Evolutionary conservation across 1,140 invertebrate species (phyloP).

Genomic region (Ctenoplectra terminalis): DNA sequence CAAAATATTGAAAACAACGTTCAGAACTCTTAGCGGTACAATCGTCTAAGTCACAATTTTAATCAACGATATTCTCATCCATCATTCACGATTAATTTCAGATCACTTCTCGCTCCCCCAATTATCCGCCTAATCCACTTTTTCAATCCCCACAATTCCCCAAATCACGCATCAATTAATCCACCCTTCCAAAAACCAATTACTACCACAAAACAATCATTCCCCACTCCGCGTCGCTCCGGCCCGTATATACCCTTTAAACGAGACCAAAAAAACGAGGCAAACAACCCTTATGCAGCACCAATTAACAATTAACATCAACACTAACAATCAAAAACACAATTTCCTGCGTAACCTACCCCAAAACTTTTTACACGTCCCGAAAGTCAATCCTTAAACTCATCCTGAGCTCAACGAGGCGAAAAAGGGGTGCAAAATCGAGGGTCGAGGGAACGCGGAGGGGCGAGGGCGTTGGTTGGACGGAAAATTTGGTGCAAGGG

Average conservation of each 20-base stretch:
- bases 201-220: neutral
- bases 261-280: neutral
- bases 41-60: no score
- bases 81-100: no score
- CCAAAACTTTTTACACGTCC: neutral
- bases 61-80: no score
- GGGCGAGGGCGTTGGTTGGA: neutral
- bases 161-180: neutral
- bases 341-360: slow-evolving; percentile 13
- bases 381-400: slow-evolving; percentile 7
- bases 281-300: neutral
- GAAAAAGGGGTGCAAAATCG: neutral
- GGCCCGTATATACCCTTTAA: neutral
- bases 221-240: neutral
- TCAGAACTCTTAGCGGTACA: no score
- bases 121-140: no score
- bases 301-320: slow-evolving; percentile 10
- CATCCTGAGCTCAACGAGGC: neutral
- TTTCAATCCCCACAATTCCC: neutral
- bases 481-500: neutral
- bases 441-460: no score
- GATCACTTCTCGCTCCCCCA: no score
- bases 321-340: no score
- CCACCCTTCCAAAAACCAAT: neutral
- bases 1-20: no score